These are phyloP conservation scores for Sebastes reedi DNA, from an alignment of 2,797 vertebrate genomes.

Conservation along the genomic window DNA sequence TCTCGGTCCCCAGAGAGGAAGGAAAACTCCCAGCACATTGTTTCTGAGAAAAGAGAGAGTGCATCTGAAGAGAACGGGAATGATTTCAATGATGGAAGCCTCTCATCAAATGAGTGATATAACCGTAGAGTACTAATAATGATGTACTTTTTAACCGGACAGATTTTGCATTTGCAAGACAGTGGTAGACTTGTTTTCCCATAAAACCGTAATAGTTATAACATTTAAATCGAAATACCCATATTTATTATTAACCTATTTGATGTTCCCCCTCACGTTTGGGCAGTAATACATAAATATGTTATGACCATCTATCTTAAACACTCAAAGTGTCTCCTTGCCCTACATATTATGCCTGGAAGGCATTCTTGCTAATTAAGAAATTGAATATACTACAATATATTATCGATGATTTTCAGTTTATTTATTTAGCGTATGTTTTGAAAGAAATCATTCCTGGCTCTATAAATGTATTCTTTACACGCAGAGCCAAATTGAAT, in stretches of 20 bases:
- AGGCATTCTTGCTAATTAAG: slow-evolving; percentile 1
- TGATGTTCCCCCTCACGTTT: neutral
- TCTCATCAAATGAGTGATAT: slow-evolving; percentile 61
- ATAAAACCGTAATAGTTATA: slow-evolving; percentile 11
- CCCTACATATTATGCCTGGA: slow-evolving; percentile 9
- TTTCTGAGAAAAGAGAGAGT: slow-evolving; percentile 43
- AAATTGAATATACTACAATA: neutral
- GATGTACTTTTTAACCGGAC: slow-evolving; percentile 35
- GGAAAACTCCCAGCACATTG: slow-evolving; percentile 33
- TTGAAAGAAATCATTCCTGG: neutral
- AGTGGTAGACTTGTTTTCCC: slow-evolving; percentile 26
- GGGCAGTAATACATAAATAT: slow-evolving; percentile 1
- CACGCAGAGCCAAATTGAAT: slow-evolving; percentile 2
- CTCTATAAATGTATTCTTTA: neutral
- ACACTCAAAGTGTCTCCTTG: slow-evolving; percentile 15
- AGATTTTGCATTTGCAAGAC: slow-evolving; percentile 56
- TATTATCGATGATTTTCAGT: neutral
- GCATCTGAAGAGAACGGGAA: slow-evolving; percentile 46
- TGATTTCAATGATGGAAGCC: slow-evolving; percentile 41
- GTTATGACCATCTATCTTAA: slow-evolving; percentile 6
- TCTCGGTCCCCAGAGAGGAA: slow-evolving; percentile 40
- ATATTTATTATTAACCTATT: slow-evolving; percentile 45
- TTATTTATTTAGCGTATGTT: neutral
- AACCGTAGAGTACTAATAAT: slow-evolving; percentile 14
- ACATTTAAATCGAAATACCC: slow-evolving; percentile 14